phyloP scores from a whole-genome alignment of 2,797 vertebrate species.

The Bradypodion ventrale region DNA sequence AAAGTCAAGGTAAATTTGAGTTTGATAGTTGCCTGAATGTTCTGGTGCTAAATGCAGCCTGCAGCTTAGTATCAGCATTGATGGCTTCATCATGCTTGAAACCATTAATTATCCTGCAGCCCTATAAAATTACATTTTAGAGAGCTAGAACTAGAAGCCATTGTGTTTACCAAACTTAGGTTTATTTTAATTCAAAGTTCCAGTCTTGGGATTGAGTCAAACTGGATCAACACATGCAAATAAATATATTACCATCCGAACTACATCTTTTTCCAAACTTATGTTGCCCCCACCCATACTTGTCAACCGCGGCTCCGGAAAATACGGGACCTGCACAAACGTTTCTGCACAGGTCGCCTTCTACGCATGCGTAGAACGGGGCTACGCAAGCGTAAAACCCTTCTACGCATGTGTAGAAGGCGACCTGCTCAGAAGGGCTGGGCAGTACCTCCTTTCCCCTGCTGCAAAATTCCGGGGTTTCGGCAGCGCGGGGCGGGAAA shows the following conservation, averaged over 20 bases:
- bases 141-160: not conserved
- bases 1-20: conserved; percentile 7
- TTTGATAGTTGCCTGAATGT: not conserved
- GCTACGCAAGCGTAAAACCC: too few species aligned
- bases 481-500: too few species aligned
- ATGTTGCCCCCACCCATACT: not conserved
- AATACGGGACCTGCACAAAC: too few species aligned
- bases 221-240: too few species aligned
- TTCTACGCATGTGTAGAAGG: too few species aligned
- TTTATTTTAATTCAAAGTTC: not conserved
- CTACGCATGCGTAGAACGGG: too few species aligned
- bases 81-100: conserved; percentile 1
- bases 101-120: not conserved
- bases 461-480: too few species aligned
- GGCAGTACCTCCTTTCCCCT: too few species aligned
- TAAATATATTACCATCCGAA: not conserved
- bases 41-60: not conserved
- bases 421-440: too few species aligned
- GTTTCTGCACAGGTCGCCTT: too few species aligned
- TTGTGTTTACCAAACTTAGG: not conserved
- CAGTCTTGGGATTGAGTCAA: not conserved
- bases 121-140: not conserved
- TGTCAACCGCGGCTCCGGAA: too few species aligned
- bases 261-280: not conserved
- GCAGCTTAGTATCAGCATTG: not conserved